Evolutionary conservation across 2,888 invertebrate genomes (phyloP), one percentile per base, ranked within the genome.

Genomic region (Lysandra bellargus): DNA sequence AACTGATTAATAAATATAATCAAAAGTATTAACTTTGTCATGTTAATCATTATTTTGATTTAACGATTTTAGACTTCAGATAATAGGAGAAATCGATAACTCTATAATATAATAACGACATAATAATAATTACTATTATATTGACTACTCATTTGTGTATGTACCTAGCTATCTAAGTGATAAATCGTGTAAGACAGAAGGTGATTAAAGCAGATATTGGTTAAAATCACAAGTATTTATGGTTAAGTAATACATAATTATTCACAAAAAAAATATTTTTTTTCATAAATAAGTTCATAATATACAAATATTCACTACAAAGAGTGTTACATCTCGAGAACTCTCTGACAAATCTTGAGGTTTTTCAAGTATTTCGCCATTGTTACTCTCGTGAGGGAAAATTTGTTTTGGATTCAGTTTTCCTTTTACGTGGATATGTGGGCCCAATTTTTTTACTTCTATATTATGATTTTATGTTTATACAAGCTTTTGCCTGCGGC

Each of bases 291-390:
- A 74, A 44, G 44, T 49, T 49, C 49, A 14, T 53, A 23, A 12
- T 49, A 49, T 75, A 5, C 53, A 75, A 75, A 75, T 75, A 53
- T 53, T 75, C 49, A 49, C 23, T 30, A 53, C 53, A 49, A 44
- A 44, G 74, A 74, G 44, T 49, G 23, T n/a, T 74, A 49, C 75
- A 75, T 75, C 75, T 75, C 23, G 12, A 75, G 75, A 49, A 75
- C 30, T 30, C 75, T 75, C 23, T 75, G 75, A 75, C 23, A 44
- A 75, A 75, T 75, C 75, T 75, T 49, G 75, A 75, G 75, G 75
- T 23, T 75, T 75, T 75, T 64, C 44, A 75, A 75, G 75, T 75
- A 49, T 30, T 40, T 9, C 30, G 53, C 75, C 44, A 75, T 75
- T 75, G 75, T 75, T 44, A 49, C 44, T 53, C 49, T 49, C n/a